Evolutionary conservation across 2,888 invertebrate genomes (phyloP).

Genomic region (Drosophila meridionalis): DNA sequence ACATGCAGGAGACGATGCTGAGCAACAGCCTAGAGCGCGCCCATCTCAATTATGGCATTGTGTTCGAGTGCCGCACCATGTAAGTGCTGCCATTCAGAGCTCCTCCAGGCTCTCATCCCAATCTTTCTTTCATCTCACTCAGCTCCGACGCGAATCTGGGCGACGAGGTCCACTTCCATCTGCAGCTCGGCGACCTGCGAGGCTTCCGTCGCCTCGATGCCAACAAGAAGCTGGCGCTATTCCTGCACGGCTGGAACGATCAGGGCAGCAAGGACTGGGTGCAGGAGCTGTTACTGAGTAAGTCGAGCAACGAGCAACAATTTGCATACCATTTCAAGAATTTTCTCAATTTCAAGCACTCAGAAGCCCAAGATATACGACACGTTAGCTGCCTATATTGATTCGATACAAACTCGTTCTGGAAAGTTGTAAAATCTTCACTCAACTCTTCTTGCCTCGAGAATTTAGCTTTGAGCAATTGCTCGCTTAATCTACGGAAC

Average conservation of each 20-base stretch:
- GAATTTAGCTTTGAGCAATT: too few species aligned
- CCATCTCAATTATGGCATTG: slow-evolving; percentile 77
- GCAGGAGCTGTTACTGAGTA: slow-evolving; percentile 79
- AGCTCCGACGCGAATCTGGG: slow-evolving; percentile 70
- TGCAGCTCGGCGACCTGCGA: slow-evolving; percentile 79
- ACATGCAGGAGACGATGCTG: slow-evolving; percentile 79
- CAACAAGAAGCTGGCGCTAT: slow-evolving; percentile 77
- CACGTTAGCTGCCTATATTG: background rate
- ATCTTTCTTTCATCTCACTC: background rate
- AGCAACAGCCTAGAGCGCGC: slow-evolving; percentile 75
- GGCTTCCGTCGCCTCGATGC: slow-evolving; percentile 78
- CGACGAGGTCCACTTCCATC: slow-evolving; percentile 71
- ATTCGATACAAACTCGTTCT: background rate
- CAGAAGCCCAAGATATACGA: background rate
- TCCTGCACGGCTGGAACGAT: slow-evolving; percentile 84
- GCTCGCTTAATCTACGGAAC: too few species aligned
- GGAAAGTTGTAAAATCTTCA: background rate
- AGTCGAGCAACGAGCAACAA: slow-evolving; percentile 25
- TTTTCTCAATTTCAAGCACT: background rate
- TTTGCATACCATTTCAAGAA: background rate
- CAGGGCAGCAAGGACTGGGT: slow-evolving; percentile 83
- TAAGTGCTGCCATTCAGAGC: slow-evolving; percentile 54
- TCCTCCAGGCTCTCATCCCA: background rate
- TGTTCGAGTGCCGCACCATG: slow-evolving; percentile 82
- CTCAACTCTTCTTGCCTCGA: too few species aligned